Base-by-base conservation (phyloP, 2,797 vertebrate genomes). In the Pseudochaenichthys georgianus region DNA sequence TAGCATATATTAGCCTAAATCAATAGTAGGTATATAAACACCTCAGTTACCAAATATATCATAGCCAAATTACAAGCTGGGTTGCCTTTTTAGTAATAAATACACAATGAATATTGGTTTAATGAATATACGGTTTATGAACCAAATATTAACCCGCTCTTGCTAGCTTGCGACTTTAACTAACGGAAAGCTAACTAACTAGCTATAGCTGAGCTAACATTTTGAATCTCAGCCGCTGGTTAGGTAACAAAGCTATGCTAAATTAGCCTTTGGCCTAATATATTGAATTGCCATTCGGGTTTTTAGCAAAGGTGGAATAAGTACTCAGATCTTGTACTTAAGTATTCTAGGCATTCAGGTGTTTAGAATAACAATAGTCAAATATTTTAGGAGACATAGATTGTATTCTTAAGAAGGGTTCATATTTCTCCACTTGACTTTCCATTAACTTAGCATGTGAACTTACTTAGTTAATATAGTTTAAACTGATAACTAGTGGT, bases 251-350 rank as follows among this genome's bases (percentile, higher is more conserved):
- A 6, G 34, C 34, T 38, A 47, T 62, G 3, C 31, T 13, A 50
- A 2, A 34, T 34, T 28, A 16, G 0, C 1, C 53, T 21, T 0
- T 41, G 0, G 0, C 31, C 7, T 1, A 48, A 41, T 2, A 41
- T 1, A 11, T 55, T 55, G 9, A 28, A 34, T 34, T 55, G 1
- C 8, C 34, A 38, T 38, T 38, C 34, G 34, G 6, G 34, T 38
- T 28, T 28, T 28, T 28, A 28, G 28, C 34, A 38, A 9, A 38
- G 7, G 34, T 38, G 34, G 34, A 38, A 38, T 38, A 38, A 9
- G 6, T 38, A 38, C 7, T 38, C 34, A 38, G 34, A 38, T 38
- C 8, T 38, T 38, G 34, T 38, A 38, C 34, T 38, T 38, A 38
- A 38, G 6, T 38, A 38, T 38, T 38, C 7, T 9, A 38, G 34